A percentile compares a stretch with the other conserved stretches of the same genome.
Conservation (phyloP, 2,113 vertebrate genomes). For the Brevimyrus niger region DNA sequence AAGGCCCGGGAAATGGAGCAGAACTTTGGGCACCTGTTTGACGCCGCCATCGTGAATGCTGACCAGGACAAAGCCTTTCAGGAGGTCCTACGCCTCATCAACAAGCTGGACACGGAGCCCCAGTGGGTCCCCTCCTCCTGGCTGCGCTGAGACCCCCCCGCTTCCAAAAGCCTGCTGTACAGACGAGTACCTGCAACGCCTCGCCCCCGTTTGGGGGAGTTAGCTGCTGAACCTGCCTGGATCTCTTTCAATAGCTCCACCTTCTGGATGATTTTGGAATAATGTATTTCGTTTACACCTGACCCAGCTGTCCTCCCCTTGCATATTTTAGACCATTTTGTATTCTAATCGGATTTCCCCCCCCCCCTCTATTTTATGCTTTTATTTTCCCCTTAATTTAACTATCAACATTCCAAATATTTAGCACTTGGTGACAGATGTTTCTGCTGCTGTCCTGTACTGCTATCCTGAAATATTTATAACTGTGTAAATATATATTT, state of each 20-base stretch:
- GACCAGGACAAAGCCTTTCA: constrained; percentile 89
- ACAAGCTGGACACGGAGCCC: constrained; percentile 96
- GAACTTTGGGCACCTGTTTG: constrained; percentile 92
- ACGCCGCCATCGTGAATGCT: constrained; percentile 86
- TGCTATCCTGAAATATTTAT: constrained; percentile 52
- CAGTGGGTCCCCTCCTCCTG: constrained; percentile 97
- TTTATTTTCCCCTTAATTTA: constrained; percentile 17
- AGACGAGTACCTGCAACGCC: background rate
- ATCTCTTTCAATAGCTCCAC: background rate
- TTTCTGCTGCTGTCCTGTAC: constrained; percentile 48
- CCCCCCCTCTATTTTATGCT: constrained; percentile 5
- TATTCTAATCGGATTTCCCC: background rate
- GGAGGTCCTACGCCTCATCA: constrained; percentile 88
- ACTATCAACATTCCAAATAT: constrained; percentile 34
- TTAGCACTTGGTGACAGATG: constrained; percentile 37
- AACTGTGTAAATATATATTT: constrained; percentile 42
- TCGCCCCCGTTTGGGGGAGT: background rate
- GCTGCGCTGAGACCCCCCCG: constrained; percentile 64
- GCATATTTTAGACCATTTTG: background rate
- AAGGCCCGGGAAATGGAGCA: constrained; percentile 97
- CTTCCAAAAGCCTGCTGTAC: background rate
- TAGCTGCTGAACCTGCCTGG: background rate
- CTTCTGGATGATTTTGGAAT: background rate
- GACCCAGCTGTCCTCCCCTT: background rate
- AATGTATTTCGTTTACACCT: background rate